Percentiles rank a stretch among this genome's conserved stretches.
Evolutionary conservation across 2,113 vertebrate species (phyloP).

Genomic region (Psophia crepitans): DNA sequence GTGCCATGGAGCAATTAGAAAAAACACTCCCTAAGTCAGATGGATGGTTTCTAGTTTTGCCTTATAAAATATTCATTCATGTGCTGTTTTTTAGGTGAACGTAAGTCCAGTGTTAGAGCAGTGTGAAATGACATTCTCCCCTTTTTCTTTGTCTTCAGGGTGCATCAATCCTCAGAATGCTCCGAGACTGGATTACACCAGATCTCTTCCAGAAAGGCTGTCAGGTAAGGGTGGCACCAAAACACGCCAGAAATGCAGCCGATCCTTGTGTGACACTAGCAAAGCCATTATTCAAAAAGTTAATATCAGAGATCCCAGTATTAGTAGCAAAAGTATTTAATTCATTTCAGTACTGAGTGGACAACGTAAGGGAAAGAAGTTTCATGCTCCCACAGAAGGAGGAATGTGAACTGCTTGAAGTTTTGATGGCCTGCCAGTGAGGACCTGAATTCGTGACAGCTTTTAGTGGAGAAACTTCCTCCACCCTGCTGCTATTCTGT

Average conservation of each 20-base stretch:
- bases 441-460: not conserved
- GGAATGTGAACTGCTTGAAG: not conserved
- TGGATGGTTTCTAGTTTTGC: not conserved
- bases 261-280: not conserved
- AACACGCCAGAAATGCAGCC: not conserved
- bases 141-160: slow-evolving; percentile 71
- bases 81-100: not conserved
- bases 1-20: not conserved
- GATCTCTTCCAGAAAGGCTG: slow-evolving; percentile 81
- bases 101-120: not conserved
- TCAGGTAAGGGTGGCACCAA: slow-evolving; percentile 66
- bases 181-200: slow-evolving; percentile 82
- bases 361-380: not conserved
- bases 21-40: not conserved
- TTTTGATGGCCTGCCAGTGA: not conserved
- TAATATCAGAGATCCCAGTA: not conserved
- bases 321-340: not conserved
- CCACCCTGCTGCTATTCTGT: not conserved
- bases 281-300: not conserved
- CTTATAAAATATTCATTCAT: not conserved
- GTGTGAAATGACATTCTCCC: not conserved
- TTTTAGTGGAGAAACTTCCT: not conserved
- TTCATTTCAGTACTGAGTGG: not conserved
- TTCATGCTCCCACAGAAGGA: not conserved
- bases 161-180: slow-evolving; percentile 86